A percentile compares a stretch with the other conserved stretches of the same genome.
Conservation (phyloP, 2,113 vertebrate species). For the Grus americana region DNA sequence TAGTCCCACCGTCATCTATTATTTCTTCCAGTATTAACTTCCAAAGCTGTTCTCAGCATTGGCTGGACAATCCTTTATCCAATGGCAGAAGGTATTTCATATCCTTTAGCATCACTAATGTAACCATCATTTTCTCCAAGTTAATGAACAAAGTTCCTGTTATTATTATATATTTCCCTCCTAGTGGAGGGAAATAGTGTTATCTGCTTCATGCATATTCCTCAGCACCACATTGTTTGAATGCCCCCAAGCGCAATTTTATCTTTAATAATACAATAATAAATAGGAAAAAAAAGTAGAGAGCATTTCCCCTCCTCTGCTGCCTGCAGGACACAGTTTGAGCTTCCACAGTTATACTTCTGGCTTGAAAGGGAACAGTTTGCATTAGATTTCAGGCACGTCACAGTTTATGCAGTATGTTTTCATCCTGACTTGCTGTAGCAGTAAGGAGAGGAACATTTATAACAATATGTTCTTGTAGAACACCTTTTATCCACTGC, state of each 20-base stretch:
- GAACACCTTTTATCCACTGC: background rate
- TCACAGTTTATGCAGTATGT: background rate
- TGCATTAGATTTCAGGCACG: background rate
- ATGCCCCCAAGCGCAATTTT: background rate
- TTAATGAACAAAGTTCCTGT: slow-evolving; percentile 34
- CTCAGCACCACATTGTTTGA: background rate
- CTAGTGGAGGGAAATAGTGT: background rate
- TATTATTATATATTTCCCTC: background rate
- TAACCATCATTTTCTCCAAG: slow-evolving; percentile 1
- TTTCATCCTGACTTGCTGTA: background rate
- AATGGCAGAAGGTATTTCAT: background rate
- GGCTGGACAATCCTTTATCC: background rate
- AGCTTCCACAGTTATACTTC: background rate
- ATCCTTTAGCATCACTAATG: background rate
- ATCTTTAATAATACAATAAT: slow-evolving; percentile 12
- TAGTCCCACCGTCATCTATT: background rate
- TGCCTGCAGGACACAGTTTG: background rate
- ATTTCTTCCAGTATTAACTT: background rate
- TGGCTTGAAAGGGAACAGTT: background rate
- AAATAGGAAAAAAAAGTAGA: background rate
- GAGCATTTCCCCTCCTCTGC: background rate
- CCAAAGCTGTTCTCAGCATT: background rate
- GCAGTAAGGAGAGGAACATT: background rate
- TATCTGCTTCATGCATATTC: slow-evolving; percentile 32
- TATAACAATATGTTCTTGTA: background rate